These are phyloP conservation scores for Crotalus horridus DNA, from an alignment of 2,113 vertebrate species.

Conservation along the genomic window DNA sequence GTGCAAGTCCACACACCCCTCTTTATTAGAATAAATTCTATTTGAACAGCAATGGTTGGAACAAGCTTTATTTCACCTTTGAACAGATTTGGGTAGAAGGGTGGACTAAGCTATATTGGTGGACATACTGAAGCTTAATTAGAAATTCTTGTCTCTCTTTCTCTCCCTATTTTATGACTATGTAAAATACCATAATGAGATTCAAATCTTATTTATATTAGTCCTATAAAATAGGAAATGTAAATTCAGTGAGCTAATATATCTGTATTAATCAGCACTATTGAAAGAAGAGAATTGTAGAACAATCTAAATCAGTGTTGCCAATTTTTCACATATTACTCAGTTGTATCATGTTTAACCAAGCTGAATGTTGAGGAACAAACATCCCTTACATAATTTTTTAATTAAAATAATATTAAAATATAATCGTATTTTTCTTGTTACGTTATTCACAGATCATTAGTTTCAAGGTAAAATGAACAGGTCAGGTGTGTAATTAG, in stretches of 20 bases:
- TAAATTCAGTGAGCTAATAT: neutral
- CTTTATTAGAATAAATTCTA: neutral
- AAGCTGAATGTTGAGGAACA: neutral
- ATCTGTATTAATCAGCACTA: neutral
- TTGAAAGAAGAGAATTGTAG: neutral
- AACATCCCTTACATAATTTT: neutral
- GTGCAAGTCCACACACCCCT: neutral
- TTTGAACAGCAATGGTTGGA: neutral
- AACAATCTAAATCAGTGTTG: neutral
- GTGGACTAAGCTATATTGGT: neutral
- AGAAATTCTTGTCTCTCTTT: neutral
- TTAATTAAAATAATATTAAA: neutral
- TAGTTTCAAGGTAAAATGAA: neutral
- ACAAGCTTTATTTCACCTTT: neutral
- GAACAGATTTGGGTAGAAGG: neutral
- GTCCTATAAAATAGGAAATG: neutral
- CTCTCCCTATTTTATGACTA: neutral
- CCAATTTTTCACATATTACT: neutral
- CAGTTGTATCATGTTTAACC: neutral
- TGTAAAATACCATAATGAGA: neutral
- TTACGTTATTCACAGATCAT: neutral
- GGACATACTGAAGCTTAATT: neutral
- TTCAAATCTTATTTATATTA: neutral
- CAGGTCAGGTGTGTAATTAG: neutral
- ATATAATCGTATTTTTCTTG: neutral